Evolutionary conservation across 2,888 invertebrate species (phyloP), one percentile per base, ranked within the genome.

Genomic region (Caenorhabditis imperialis): DNA sequence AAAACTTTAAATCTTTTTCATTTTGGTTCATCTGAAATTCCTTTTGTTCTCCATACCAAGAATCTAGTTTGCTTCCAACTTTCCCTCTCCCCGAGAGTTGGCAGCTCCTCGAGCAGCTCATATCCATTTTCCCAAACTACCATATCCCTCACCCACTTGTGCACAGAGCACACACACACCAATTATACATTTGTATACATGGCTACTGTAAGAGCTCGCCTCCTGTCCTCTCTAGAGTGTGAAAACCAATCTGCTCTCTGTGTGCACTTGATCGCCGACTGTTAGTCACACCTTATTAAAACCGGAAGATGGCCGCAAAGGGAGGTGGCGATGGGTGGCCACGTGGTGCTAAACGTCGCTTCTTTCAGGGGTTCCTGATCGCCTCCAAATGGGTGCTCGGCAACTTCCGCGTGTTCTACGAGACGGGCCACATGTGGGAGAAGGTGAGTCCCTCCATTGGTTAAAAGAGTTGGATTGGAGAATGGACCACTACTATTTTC

Each of bases 341-440:
- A 44, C 18, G 61, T 23, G 45, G 62, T 53, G 62, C 16, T 35
- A 45, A 53, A 22, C 45, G 23, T 38, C 38, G 12, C n/a, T 27
- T 16, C 7, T 69, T 82, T 62, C 51, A 82, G 80, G 84, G 80
- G 4, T 84, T 81, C 72, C 44, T 60, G 12, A 53, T 84, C 22
- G 84, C 84, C 3, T 62, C 78, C 58, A 82, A 82, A 69, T 84
- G 84, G 84, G 81, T 84, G 12, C 61, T 79, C 33, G 83, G 82
- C 40, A 84, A 84, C 48, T 82, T 77, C 65, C 60, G 75, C 3
- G 82, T 83, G 2, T 83, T 74, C 73, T 42, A 70, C 18, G 74
- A 82, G 50, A 83, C 84, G 10, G 72, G 75, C 1, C 77, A 79
- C 50, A 84, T 84, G 84, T 84, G 77, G 74, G 84, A 84, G 47